A percentile compares a stretch with the other conserved stretches of the same genome.
Conservation (phyloP, 2,888 invertebrate genomes). For the Periphyllus acericola region DNA sequence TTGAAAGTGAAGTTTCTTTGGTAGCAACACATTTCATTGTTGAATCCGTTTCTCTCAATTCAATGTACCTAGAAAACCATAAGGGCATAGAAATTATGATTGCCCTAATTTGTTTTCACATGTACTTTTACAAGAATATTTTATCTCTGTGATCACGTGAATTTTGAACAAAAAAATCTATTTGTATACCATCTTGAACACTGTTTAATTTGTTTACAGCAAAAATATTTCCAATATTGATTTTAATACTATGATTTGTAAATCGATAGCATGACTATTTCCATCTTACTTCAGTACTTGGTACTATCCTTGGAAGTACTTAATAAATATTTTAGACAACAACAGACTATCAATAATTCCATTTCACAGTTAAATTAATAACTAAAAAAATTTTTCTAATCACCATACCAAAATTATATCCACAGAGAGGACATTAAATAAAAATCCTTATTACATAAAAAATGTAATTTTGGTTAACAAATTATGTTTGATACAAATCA, state of each 20-base stretch:
- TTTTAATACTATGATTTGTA: constrained; percentile 19
- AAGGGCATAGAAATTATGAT: constrained; percentile 54
- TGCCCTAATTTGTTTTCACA: constrained; percentile 47
- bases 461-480: background rate
- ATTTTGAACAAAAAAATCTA: constrained; percentile 48
- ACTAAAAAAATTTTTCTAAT: constrained; percentile 27
- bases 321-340: constrained; percentile 17
- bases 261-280: constrained; percentile 32
- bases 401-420: background rate
- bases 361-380: background rate
- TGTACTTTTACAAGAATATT: constrained; percentile 13
- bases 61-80: constrained; percentile 54
- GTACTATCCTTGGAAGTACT: constrained; percentile 31
- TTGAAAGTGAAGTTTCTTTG: constrained; percentile 26
- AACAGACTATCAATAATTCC: background rate
- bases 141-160: constrained; percentile 4
- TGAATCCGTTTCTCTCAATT: constrained; percentile 28
- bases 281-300: constrained; percentile 42
- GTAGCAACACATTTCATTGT: constrained; percentile 28
- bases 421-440: background rate
- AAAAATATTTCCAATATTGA: constrained; percentile 39
- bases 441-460: background rate
- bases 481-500: background rate
- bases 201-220: constrained; percentile 42
- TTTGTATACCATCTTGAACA: constrained; percentile 62